These are phyloP conservation scores for Crossocerus cetratus DNA, from an alignment of 2,888 invertebrate genomes.

Conservation along the genomic window DNA sequence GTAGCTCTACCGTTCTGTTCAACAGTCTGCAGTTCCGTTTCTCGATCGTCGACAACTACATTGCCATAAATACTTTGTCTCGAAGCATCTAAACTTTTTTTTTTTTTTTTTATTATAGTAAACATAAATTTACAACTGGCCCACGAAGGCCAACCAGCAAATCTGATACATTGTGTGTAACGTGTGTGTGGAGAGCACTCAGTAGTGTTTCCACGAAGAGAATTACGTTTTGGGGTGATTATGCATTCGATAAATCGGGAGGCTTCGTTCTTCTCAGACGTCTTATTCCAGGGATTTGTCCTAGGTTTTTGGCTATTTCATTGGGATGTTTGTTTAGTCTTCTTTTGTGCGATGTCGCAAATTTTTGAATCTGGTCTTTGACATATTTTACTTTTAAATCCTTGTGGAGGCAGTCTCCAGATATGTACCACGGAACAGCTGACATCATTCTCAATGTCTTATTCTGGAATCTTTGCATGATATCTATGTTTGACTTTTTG, in stretches of 20 bases:
- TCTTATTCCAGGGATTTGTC: not conserved
- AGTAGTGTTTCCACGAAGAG: not conserved
- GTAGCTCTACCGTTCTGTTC: too few relatives aligned
- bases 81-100: too few relatives aligned
- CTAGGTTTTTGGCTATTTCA: not conserved
- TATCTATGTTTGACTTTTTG: conserved; percentile 20
- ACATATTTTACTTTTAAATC: conserved; percentile 7
- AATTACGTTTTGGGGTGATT: not conserved
- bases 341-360: not conserved
- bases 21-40: too few relatives aligned
- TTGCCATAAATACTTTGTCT: too few relatives aligned
- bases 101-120: too few relatives aligned
- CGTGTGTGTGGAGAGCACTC: conserved; percentile 1
- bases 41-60: too few relatives aligned
- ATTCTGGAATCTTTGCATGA: not conserved
- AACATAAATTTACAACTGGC: too few relatives aligned
- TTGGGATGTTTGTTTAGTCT: conserved; percentile 11
- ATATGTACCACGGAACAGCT: conserved; percentile 2
- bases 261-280: conserved; percentile 4
- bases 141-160: too few relatives aligned
- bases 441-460: not conserved
- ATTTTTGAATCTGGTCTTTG: conserved; percentile 3
- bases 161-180: not conserved
- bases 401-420: not conserved
- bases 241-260: not conserved